Evolutionary conservation across 2,888 invertebrate species (phyloP), one percentile per base, ranked within the genome.

Genomic region (Parnassius glacialis): DNA sequence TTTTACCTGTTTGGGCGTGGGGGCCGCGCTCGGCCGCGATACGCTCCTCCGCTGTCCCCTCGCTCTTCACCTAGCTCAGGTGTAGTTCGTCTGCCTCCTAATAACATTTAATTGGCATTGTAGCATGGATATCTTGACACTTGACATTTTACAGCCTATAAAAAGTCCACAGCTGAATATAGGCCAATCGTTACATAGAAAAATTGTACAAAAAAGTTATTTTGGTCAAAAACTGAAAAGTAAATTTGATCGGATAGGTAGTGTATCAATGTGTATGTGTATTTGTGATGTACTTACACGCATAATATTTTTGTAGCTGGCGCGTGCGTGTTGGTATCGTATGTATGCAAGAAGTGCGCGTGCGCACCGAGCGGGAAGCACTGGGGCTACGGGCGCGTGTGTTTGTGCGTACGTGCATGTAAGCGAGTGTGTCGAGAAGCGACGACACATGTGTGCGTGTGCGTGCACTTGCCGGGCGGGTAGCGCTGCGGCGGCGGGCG

Each of bases 1-100:
- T 20, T 2, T n/a, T 44, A 84, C 85, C 85, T 81, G 80, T 85
- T 85, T 64, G 78, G 71, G 3, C 85, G 69, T 11, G 76, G 70
- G 62, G 80, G 70, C 25, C 85, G 76, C 12, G 73, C 72, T 62
- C 80, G 74, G 69, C 74, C 71, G 61, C 78, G 74, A 64, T 77
- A 71, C 16, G 76, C 66, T 60, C 72, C 72, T 62, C 72, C 70
- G 52, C 44, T 45, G 68, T 82, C 85, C 65, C 84, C 80, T 70
- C 94, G 92, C 80, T 95, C 94, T 67, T 95, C 95, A 62, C 88
- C 92, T 65, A 93, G 92, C 73, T 95, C 95, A 12, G 95, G 94
- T 52, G 94, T 94, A 72, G 94, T 93, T 76, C 95, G 94, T 47
- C 95, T 92, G 53, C 75, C 84, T 70, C 86, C 87, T 76, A 74